A percentile compares a stretch with the other conserved stretches of the same genome.
These are phyloP conservation scores for Rhinopomastus cyanomelas DNA, from an alignment of 2,113 vertebrate genomes.

Conservation along the genomic window DNA sequence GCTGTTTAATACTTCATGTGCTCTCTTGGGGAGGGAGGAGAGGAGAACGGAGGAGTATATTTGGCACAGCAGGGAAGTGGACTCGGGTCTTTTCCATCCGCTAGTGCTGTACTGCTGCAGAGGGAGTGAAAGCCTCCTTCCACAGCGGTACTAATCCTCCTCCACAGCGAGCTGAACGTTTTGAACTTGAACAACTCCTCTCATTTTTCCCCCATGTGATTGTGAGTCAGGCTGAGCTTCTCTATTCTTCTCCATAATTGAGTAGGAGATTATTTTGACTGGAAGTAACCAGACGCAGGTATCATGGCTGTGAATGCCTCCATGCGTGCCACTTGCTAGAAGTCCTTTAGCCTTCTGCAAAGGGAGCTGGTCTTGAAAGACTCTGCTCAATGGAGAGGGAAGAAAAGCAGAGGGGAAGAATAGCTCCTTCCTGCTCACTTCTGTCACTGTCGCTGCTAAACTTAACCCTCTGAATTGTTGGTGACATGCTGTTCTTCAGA, in stretches of 20 bases:
- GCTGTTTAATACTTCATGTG: constrained; percentile 39
- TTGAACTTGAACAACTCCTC: constrained; percentile 67
- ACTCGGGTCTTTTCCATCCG: constrained; percentile 54
- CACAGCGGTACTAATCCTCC: constrained; percentile 58
- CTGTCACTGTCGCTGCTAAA: constrained; percentile 38
- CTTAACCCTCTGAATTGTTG: neutral
- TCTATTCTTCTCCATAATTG: constrained; percentile 74
- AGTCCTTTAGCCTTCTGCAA: constrained; percentile 48
- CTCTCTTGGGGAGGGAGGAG: constrained; percentile 53
- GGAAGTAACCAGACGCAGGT: constrained; percentile 69
- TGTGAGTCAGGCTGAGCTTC: constrained; percentile 68
- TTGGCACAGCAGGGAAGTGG: constrained; percentile 55
- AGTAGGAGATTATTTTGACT: constrained; percentile 75
- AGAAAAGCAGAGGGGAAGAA: constrained; percentile 54
- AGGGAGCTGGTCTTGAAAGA: constrained; percentile 39
- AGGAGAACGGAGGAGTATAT: constrained; percentile 53
- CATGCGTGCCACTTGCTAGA: constrained; percentile 15
- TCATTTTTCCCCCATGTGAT: constrained; percentile 70
- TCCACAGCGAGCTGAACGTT: constrained; percentile 60
- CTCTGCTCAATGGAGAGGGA: constrained; percentile 36
- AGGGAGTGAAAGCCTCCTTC: constrained; percentile 43
- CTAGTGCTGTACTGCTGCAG: constrained; percentile 40
- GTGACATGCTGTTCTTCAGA: constrained; percentile 42
- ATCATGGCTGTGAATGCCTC: constrained; percentile 57
- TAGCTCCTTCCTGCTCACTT: constrained; percentile 42